A percentile compares a stretch with the other conserved stretches of the same genome.
Conservation (phyloP, 2,888 invertebrate genomes). For the Apantesis nais region DNA sequence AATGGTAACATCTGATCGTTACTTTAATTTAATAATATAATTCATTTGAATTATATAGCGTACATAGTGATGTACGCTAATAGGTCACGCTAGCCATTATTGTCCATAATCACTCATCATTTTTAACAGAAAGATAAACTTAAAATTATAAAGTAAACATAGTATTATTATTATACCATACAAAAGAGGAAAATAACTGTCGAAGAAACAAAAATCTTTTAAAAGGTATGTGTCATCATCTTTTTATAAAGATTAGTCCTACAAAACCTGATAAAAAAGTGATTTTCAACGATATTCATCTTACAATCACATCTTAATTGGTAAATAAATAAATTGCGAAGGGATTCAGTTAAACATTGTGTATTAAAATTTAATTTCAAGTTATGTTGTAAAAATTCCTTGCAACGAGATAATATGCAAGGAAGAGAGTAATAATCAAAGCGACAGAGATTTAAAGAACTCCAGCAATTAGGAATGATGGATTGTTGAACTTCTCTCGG, state of each 20-base stretch:
- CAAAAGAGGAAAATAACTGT: neutral
- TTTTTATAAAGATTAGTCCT: too few relatives aligned
- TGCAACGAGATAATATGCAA: slow-evolving; percentile 27
- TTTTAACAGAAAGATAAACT: neutral
- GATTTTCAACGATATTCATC: neutral
- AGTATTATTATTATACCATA: too few relatives aligned
- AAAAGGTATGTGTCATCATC: too few relatives aligned
- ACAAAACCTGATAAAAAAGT: neutral
- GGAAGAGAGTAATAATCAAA: slow-evolving; percentile 65
- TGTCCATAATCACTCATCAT: neutral
- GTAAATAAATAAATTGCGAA: slow-evolving; percentile 2
- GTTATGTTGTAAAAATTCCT: slow-evolving; percentile 28
- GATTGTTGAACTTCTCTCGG: slow-evolving; percentile 71
- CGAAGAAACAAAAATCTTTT: too few relatives aligned
- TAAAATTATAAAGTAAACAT: neutral
- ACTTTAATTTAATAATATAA: neutral
- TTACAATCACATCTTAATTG: neutral
- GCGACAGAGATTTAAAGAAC: slow-evolving; percentile 66
- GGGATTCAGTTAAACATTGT: slow-evolving; percentile 5
- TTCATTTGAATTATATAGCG: too few relatives aligned
- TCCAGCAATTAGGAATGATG: slow-evolving; percentile 78
- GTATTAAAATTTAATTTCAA: slow-evolving; percentile 1
- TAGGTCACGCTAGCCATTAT: neutral
- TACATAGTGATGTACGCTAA: neutral
- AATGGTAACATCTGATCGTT: neutral